These are phyloP conservation scores for Noctua janthina DNA, from an alignment of 2,888 invertebrate species.

Conservation along the genomic window DNA sequence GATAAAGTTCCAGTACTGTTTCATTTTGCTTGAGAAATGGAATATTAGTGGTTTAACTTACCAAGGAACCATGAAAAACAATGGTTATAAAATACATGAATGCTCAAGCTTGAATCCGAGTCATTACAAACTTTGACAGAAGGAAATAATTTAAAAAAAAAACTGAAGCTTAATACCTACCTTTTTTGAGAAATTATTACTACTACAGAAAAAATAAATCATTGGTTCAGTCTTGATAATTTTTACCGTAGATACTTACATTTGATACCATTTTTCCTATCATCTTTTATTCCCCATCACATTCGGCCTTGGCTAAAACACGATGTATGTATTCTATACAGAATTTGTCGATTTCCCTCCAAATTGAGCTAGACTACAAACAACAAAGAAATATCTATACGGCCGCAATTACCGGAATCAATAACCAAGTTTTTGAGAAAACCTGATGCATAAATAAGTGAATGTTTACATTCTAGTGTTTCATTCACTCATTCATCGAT, in stretches of 20 bases:
- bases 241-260: background rate
- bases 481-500: background rate
- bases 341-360: constrained; percentile 31
- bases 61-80: background rate
- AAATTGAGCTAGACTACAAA: constrained; percentile 41
- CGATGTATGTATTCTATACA: constrained; percentile 26
- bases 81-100: background rate
- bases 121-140: background rate
- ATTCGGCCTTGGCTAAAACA: constrained; percentile 29
- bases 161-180: background rate
- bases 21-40: background rate
- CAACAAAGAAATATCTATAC: background rate
- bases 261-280: background rate
- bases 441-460: background rate
- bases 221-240: background rate
- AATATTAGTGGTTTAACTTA: background rate
- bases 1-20: background rate
- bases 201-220: background rate
- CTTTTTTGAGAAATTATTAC: background rate
- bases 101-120: background rate
- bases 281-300: constrained; percentile 43
- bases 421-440: background rate
- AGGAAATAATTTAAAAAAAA: background rate
- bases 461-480: background rate
- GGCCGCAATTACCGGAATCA: background rate